phyloP scores from a whole-genome alignment of 2,113 vertebrate species.

The Prochilodus magdalenae region DNA sequence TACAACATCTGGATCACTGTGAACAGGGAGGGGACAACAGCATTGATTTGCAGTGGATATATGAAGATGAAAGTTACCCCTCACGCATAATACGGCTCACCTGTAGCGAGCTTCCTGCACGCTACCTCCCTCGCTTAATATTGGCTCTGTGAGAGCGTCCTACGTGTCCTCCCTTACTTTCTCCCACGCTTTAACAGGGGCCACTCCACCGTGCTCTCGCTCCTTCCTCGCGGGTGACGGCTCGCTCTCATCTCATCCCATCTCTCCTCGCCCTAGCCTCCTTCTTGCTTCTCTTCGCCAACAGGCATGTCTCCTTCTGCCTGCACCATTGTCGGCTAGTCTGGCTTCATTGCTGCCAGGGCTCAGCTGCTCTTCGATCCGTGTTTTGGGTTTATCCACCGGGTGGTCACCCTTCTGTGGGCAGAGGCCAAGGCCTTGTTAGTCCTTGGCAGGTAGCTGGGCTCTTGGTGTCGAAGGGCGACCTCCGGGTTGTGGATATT shows the following conservation, averaged over 20 bases:
- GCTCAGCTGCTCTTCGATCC: slow-evolving; percentile 68
- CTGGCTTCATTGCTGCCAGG: slow-evolving; percentile 79
- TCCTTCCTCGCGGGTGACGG: slow-evolving; percentile 58
- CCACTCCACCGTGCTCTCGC: slow-evolving; percentile 43
- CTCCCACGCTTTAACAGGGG: slow-evolving; percentile 56
- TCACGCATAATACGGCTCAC: slow-evolving; percentile 69
- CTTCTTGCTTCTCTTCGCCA: slow-evolving; percentile 67
- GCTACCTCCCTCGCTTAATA: slow-evolving; percentile 88
- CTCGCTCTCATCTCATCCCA: slow-evolving; percentile 65
- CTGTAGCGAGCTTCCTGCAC: slow-evolving; percentile 85
- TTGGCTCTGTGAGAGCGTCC: slow-evolving; percentile 92
- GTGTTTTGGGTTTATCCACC: slow-evolving; percentile 93
- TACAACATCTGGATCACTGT: too few relatives aligned
- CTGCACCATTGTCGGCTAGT: slow-evolving; percentile 76
- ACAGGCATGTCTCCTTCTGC: slow-evolving; percentile 77
- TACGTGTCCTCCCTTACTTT: slow-evolving; percentile 80
- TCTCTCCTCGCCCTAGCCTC: slow-evolving; percentile 57
- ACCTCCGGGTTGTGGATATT: slow-evolving; percentile 91
- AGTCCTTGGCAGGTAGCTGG: slow-evolving; percentile 99
- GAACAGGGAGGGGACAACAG: too few relatives aligned
- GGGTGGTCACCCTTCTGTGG: slow-evolving; percentile 90
- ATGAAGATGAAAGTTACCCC: too few relatives aligned
- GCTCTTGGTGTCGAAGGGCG: slow-evolving; percentile 91
- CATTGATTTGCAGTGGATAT: too few relatives aligned
- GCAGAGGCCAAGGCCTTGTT: slow-evolving; percentile 92